Evolutionary conservation across 2,113 vertebrate species (phyloP), one percentile per base, ranked within the genome.

Genomic region (Phaethornis superciliosus): DNA sequence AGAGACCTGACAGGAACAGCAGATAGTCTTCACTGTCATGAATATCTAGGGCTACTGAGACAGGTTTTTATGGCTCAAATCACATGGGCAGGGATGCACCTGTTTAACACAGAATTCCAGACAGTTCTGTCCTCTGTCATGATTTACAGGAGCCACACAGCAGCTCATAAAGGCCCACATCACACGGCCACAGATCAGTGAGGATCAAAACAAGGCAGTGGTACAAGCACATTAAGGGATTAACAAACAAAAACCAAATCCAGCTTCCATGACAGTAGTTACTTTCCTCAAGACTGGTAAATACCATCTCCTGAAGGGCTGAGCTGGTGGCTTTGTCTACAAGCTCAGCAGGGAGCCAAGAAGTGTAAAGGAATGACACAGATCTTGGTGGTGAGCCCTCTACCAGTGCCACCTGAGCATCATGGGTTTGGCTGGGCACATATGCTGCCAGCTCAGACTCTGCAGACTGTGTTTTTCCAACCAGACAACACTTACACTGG

Each of bases 401-500:
- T 54, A 19, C 37, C 46, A 12, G 12, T 6, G 37, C n/a, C 46
- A 49, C 3, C 28, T 47, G 5, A 68, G 69, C 64, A 78, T 19
- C 32, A 14, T 14, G 22, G 35, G 6, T 81, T 91, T 89, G 65
- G 60, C 65, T 64, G 26, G 32, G 63, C 59, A 82, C 23, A 9
- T 3, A 51, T 2, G 19, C 46, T 32, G 65, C 74, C 64, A 86
- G n/a, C 30, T 81, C 60, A 63, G 40, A 35, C 2, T 3, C 37
- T 58, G 69, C 5, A 93, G 42, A 81, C 54, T 3, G 8, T 12
- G 5, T 63, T 74, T 82, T 81, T 75, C 64, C 58, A 22, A 49
- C 32, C 56, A 12, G 5, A 76, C 55, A 74, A 44, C 24, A 97
- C 98, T 93, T 97, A 98, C 98, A 68, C 98, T 97, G 87, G 98